Evolutionary conservation across 64 coral and sea anemone species (phyloP).

Genomic region (Montipora cactus): DNA sequence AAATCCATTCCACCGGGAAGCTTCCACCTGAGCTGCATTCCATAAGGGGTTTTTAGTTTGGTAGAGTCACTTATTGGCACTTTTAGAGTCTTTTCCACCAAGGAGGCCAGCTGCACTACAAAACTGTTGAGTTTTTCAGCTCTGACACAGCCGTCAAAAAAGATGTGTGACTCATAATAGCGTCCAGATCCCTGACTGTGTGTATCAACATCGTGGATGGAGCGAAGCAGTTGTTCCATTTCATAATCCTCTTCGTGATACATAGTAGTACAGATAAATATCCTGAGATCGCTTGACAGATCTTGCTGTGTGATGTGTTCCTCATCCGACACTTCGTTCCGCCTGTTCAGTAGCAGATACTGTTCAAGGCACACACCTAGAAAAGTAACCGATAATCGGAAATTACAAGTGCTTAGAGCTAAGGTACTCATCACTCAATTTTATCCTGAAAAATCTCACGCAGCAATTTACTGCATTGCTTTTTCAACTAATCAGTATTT

Average conservation of each 20-base stretch:
- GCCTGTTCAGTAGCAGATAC: slow-evolving; percentile 86
- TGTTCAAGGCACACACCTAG: slow-evolving; percentile 91
- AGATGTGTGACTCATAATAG: slow-evolving; percentile 87
- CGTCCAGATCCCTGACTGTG: slow-evolving; percentile 42
- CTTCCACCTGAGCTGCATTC: slow-evolving; percentile 81
- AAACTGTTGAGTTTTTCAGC: slow-evolving; percentile 77
- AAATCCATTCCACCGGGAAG: slow-evolving; percentile 79
- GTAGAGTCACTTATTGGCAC: neutral
- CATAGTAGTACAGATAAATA: slow-evolving; percentile 98
- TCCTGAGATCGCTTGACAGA: slow-evolving; percentile 46
- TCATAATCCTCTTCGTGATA: slow-evolving; percentile 87
- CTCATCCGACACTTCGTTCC: slow-evolving; percentile 80
- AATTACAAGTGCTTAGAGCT: too few relatives aligned
- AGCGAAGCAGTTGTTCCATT: slow-evolving; percentile 91
- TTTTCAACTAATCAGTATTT: too few relatives aligned
- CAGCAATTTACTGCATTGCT: too few relatives aligned
- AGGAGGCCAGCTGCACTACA: slow-evolving; percentile 62
- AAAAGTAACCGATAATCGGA: too few relatives aligned
- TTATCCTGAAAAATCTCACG: too few relatives aligned
- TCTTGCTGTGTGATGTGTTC: slow-evolving; percentile 52
- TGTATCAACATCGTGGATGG: slow-evolving; percentile 73
- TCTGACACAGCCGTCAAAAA: slow-evolving; percentile 85
- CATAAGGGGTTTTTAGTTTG: slow-evolving; percentile 83
- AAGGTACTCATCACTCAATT: too few relatives aligned
- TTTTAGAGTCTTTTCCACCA: slow-evolving; percentile 72